Base-by-base conservation (phyloP, 1,140 invertebrate genomes). In the Calycopis cecrops region DNA sequence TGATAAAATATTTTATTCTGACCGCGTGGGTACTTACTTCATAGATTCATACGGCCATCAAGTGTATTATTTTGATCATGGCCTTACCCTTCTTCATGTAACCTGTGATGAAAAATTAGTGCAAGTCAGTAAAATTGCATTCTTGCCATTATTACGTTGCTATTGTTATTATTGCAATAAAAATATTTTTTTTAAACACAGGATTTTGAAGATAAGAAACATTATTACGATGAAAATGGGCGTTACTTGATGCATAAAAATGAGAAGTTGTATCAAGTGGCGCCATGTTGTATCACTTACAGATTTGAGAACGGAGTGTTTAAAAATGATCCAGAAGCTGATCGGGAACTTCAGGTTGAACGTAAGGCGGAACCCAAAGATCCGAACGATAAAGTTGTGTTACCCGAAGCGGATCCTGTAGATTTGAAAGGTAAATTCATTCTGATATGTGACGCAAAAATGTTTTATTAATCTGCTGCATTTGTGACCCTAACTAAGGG, bases 31-130 rank as follows among this genome's bases (percentile, higher is more conserved):
- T 6, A 56, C 58, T 0, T 81, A 76, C 52, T 73, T 60, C 51
- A 48, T 76, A 16, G 78, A 81, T 42, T 65, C 72, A 12, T 80
- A 66, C 48, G 71, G 72, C 16, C 80, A 84, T 34, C 65, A 73
- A 48, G 68, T 76, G 3, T 84, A 79, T 51, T 44, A 69, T 11
- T 70, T 66, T 6, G 56, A 79, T 11, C 66, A 67, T 35, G 76
- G 68, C 0, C 51, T 73, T 9, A 63, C 61, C 1, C 54, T 59
- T 1, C 74, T 63, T 49, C 80, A 84, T n/a, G 42, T 73, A 0
- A 59, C 75, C 48, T 84, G 80, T 40, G 48, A 73, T 4, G 75
- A 77, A 0, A 37, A 72, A 1, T 73, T 73, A 21, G 40, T 63
- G 33, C 52, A 73, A 55, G 79, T 80, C 61, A 52, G 55, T 37